These are phyloP conservation scores for Acrocyrtus sp. DNA, from an alignment of 2,888 invertebrate genomes.

Conservation along the genomic window DNA sequence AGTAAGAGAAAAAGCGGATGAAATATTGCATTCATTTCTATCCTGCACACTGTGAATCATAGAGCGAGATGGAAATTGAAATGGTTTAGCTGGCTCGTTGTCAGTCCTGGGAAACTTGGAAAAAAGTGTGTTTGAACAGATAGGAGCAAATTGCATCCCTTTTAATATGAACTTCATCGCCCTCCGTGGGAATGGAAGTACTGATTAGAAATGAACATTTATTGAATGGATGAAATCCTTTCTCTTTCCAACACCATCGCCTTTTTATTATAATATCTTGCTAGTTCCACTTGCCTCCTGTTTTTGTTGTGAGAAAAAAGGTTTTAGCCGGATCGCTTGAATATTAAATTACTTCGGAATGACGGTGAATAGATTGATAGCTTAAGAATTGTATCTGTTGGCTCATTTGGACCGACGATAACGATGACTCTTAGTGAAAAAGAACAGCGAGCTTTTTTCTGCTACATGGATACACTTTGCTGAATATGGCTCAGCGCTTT, in stretches of 20 bases:
- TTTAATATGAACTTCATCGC: conserved; percentile 46
- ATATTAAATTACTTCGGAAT: conserved; percentile 32
- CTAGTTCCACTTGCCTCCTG: no score
- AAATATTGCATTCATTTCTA: no score
- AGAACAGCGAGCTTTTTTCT: no score
- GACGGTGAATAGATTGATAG: conserved; percentile 21
- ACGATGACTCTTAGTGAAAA: no score
- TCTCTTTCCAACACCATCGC: conserved; percentile 7
- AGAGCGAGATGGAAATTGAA: no score
- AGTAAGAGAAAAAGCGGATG: no score
- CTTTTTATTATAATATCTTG: not conserved
- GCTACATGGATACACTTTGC: no score
- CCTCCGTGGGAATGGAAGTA: conserved; percentile 39
- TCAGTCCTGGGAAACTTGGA: no score
- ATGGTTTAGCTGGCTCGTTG: no score
- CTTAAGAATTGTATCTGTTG: not conserved
- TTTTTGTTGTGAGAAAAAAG: not conserved
- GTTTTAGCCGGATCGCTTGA: conserved; percentile 22
- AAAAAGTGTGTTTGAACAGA: conserved; percentile 29
- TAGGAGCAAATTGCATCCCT: conserved; percentile 48
- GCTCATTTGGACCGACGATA: no score
- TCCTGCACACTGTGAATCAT: no score
- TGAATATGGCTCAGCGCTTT: no score
- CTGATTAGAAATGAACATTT: conserved; percentile 49
- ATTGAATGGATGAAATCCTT: conserved; percentile 42